These are phyloP conservation scores for Peromyscus maniculatus DNA, from an alignment of 2,113 vertebrate species.

Conservation along the genomic window DNA sequence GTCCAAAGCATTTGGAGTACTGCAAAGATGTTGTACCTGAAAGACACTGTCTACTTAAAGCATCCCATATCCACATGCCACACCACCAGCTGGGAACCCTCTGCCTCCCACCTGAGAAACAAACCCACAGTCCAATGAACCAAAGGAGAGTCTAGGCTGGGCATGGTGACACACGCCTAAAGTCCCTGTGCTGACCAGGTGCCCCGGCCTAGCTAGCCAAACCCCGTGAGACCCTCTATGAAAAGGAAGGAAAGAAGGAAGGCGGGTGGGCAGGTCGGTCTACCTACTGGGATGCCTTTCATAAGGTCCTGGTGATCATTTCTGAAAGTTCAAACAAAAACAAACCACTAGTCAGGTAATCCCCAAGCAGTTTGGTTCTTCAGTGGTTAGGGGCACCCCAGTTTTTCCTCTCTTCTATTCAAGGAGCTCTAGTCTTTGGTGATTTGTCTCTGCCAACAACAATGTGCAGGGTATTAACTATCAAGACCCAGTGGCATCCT, in stretches of 20 bases:
- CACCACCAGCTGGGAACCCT: neutral
- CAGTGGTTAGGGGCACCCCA: neutral
- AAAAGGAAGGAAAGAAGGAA: neutral
- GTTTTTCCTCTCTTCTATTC: slow-evolving; percentile 29
- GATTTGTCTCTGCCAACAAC: neutral
- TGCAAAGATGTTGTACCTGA: slow-evolving; percentile 82
- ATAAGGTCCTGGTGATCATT: slow-evolving; percentile 48
- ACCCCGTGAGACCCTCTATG: neutral
- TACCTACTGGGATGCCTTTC: slow-evolving; percentile 78
- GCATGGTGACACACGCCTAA: neutral
- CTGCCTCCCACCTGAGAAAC: slow-evolving; percentile 32
- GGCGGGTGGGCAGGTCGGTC: neutral
- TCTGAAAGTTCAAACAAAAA: slow-evolving; percentile 73
- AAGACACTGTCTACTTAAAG: slow-evolving; percentile 47
- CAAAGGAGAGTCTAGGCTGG: neutral
- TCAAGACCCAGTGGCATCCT: neutral
- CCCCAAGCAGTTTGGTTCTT: neutral
- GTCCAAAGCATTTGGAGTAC: slow-evolving; percentile 82
- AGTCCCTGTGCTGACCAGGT: neutral
- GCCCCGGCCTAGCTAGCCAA: neutral
- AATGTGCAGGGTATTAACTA: slow-evolving; percentile 28
- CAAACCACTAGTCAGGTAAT: slow-evolving; percentile 40
- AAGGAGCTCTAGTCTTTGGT: slow-evolving; percentile 1
- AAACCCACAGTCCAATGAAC: slow-evolving; percentile 29
- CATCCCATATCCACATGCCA: neutral